Base-by-base conservation (phyloP, 2,113 vertebrate species). In the Prunella fulvescens region DNA sequence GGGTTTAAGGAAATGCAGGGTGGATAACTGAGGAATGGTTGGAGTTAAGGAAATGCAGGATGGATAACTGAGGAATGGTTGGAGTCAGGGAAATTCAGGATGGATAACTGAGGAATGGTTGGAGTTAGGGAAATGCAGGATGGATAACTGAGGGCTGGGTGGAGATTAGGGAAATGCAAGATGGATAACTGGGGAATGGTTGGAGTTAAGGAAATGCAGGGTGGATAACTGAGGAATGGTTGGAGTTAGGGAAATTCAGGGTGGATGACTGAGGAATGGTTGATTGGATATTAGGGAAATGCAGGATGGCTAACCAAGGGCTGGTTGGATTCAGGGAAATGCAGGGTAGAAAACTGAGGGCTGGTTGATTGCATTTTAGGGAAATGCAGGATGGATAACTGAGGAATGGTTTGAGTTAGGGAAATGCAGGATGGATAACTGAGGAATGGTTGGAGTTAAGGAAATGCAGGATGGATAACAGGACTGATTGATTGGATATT, bases 241-340 rank as follows among this genome's bases (percentile, higher is more conserved):
- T 78, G 44, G 35, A 40, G 67, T 74, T 22, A 11, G 51, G 77
- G 84, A 64, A 89, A 51, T 10, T 20, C 22, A 74, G 74, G 69
- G 16, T 0, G 23, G 81, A 12, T 48, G 19, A 57, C 22, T 33
- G 23, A 71, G 73, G 26, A 2, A 7, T 54, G 18, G 0, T 3
- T 54, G 18, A 0, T 3, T 1, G 22, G 57, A 4, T 76, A 3
- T 72, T 20, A 14, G 37, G 70, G 78, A 61, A 90, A 50, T 10
- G 19, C 25, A 74, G 70, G 72, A 14, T 0, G 25, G 72, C 11
- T 48, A 19, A 53, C 26, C 31, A 20, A 71, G 70, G 24, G 2
- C 18, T 54, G 53, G 8, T 20, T 54, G 53, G 53, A 12, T 22
- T 80, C 12, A 16, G 50, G 66, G 76, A 69, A 86, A 53, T 8